Conservation (phyloP, 2,797 vertebrate species). For the Sylvilagus floridanus region DNA sequence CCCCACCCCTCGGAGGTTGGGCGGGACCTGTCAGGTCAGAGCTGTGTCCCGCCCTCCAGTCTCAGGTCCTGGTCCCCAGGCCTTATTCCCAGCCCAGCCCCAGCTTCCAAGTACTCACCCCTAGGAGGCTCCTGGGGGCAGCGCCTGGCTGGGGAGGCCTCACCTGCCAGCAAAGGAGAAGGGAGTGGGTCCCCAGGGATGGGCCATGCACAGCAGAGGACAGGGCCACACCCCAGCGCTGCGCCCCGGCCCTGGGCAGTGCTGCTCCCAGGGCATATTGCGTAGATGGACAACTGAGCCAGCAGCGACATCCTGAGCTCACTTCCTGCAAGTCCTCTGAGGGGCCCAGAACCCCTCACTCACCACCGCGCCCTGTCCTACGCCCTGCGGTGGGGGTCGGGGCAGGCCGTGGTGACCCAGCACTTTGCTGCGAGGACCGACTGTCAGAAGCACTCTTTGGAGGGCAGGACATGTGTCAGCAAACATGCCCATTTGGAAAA, state of each 20-base stretch:
- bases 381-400: background rate
- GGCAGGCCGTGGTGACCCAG: background rate
- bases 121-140: constrained; percentile 49
- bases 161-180: constrained; percentile 69
- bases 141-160: constrained; percentile 35
- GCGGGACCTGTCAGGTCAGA: background rate
- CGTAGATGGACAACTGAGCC: background rate
- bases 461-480: background rate
- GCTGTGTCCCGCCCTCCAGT: background rate
- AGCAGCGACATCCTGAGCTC: background rate
- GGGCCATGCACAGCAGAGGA: background rate
- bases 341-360: background rate
- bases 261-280: no score
- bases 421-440: background rate
- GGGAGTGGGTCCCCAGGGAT: background rate
- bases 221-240: background rate
- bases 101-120: constrained; percentile 50
- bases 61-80: background rate
- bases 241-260: background rate
- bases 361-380: background rate
- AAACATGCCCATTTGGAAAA: background rate
- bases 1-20: rapidly evolving
- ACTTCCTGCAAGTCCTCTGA: background rate
- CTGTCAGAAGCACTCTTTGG: background rate
- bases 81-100: background rate